These are phyloP conservation scores for Pangasius mekongensis DNA, from an alignment of 2,797 vertebrate species.

Conservation along the genomic window DNA sequence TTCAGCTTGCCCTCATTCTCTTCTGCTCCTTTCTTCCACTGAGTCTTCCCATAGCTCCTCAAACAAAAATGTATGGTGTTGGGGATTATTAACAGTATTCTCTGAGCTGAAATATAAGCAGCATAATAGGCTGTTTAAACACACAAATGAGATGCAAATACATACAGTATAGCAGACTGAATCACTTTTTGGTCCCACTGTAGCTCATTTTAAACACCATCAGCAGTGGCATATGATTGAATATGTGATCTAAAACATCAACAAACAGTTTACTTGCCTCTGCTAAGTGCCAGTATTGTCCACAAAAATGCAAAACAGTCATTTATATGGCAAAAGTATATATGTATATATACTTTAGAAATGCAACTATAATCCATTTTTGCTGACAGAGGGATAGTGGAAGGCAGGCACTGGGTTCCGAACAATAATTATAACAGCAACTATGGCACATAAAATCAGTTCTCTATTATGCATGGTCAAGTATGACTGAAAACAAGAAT, in stretches of 20 bases:
- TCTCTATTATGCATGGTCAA: background rate
- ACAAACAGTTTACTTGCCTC: constrained; percentile 58
- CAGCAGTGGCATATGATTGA: constrained; percentile 18
- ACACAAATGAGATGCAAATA: background rate
- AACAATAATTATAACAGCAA: background rate
- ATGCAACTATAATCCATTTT: constrained; percentile 46
- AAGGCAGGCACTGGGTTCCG: constrained; percentile 4
- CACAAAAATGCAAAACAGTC: constrained; percentile 65
- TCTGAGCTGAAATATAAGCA: background rate
- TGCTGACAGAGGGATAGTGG: constrained; percentile 46
- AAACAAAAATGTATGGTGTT: constrained; percentile 54
- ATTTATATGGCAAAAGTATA: constrained; percentile 48
- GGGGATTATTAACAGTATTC: constrained; percentile 13
- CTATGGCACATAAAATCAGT: background rate
- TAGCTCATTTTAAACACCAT: background rate
- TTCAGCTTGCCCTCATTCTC: constrained; percentile 20
- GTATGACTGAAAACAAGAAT: background rate
- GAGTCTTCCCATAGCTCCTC: constrained; percentile 48
- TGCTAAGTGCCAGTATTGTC: constrained; percentile 48
- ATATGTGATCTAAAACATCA: constrained; percentile 58
- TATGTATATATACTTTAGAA: constrained; percentile 18
- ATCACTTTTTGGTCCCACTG: background rate
- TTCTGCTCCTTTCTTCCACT: background rate
- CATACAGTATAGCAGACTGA: background rate
- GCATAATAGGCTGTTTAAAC: background rate